phyloP scores from a whole-genome alignment of 2,888 invertebrate genomes.

The Acrobasis suavella region DNA sequence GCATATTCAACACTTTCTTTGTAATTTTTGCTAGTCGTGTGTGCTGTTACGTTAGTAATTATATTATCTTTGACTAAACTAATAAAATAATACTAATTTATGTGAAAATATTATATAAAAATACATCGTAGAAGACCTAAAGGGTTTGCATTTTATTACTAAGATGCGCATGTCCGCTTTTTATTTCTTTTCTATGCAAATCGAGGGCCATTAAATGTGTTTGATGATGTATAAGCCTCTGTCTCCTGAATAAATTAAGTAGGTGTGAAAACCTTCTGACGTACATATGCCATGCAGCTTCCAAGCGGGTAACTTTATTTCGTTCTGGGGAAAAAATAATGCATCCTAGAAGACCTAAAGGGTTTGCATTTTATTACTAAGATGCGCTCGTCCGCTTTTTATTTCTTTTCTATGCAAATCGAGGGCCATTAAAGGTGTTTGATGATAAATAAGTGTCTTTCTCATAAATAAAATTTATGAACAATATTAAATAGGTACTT shows the following conservation, averaged over 20 bases:
- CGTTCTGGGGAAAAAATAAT: slow-evolving; percentile 13
- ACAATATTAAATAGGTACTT: not conserved
- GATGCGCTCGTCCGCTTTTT: slow-evolving; percentile 15
- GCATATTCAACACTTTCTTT: no score
- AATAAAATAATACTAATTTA: no score
- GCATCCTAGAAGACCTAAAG: slow-evolving; percentile 12
- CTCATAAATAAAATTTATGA: not conserved
- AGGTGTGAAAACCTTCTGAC: not conserved
- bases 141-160: slow-evolving; percentile 18
- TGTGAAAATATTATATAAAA: slow-evolving; percentile 8
- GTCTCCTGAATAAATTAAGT: not conserved
- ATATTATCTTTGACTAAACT: no score
- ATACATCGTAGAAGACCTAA: slow-evolving; percentile 8
- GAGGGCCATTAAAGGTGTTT: slow-evolving; percentile 7
- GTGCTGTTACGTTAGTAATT: no score
- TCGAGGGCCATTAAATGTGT: slow-evolving; percentile 4
- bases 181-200: slow-evolving; percentile 13
- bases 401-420: slow-evolving; percentile 11
- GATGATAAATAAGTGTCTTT: not conserved
- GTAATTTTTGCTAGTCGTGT: no score
- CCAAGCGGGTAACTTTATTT: slow-evolving; percentile 16
- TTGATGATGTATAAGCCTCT: not conserved
- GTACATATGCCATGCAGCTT: not conserved
- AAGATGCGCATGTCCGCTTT: slow-evolving; percentile 14
- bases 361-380: slow-evolving; percentile 16